Evolutionary conservation across 1,140 invertebrate genomes (phyloP).

Genomic region (Procambarus virginalis): DNA sequence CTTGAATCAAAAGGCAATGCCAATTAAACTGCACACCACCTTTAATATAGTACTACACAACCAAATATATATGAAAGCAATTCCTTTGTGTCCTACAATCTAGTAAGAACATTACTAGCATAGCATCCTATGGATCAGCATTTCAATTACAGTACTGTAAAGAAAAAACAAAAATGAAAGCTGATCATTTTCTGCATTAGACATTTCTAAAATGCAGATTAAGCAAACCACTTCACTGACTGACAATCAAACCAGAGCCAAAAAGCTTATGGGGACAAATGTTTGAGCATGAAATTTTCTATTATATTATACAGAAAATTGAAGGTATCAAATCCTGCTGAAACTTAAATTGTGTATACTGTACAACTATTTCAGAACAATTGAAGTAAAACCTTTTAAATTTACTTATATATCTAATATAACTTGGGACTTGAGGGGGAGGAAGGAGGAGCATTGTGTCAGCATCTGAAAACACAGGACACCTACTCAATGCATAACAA

Average conservation of each 20-base stretch:
- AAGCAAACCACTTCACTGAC: neutral
- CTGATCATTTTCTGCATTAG: neutral
- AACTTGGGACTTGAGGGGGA: neutral
- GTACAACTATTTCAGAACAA: neutral
- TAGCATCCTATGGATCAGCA: neutral
- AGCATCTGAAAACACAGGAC: conserved; percentile 34
- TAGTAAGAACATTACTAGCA: neutral
- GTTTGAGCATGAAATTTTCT: neutral
- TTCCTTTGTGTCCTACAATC: neutral
- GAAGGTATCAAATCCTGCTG: neutral
- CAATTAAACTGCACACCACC: neutral
- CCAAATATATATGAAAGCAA: neutral
- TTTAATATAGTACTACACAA: neutral
- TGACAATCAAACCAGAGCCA: neutral
- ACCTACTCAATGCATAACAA: neutral
- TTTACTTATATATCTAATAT: neutral
- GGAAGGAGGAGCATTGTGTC: neutral
- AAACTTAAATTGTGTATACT: neutral
- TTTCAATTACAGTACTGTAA: neutral
- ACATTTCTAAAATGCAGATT: neutral
- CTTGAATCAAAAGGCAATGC: neutral
- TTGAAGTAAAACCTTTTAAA: neutral
- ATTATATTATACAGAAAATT: neutral
- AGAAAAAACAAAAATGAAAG: neutral
- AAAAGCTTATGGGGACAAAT: neutral